A percentile compares a stretch with the other conserved stretches of the same genome.
These are phyloP conservation scores for Eunapius fragilis DNA, from an alignment of 37 sponge, comb jelly and placozoan species.

Conservation along the genomic window DNA sequence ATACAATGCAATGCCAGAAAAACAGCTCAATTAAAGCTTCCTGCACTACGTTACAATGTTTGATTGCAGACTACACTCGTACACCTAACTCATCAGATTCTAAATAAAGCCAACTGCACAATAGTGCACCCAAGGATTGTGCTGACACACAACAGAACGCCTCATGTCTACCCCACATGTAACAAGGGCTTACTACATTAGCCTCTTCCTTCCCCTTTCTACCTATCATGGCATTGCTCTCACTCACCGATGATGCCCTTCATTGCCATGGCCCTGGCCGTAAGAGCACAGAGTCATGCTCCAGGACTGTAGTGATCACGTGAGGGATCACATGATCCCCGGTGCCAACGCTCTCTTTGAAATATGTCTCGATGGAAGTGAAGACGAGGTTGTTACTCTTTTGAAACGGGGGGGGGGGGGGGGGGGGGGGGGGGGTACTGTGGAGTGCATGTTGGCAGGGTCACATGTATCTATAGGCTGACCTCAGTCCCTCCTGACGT, in stretches of 20 bases:
- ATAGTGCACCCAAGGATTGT: too few relatives aligned
- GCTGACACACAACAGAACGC: too few relatives aligned
- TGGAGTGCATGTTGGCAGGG: background rate
- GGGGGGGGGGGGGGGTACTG: background rate
- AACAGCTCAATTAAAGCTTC: too few relatives aligned
- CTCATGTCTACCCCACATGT: background rate
- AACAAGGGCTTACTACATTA: background rate
- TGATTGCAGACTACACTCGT: too few relatives aligned
- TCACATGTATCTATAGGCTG: background rate
- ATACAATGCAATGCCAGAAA: too few relatives aligned
- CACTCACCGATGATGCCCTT: slow-evolving; percentile 57
- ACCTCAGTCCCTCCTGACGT: slow-evolving; percentile 92
- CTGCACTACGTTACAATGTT: too few relatives aligned
- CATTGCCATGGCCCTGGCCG: slow-evolving; percentile 36
- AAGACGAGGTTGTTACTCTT: slow-evolving; percentile 70
- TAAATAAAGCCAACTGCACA: too few relatives aligned
- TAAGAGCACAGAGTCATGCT: slow-evolving; percentile 79
- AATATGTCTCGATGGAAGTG: slow-evolving; percentile 19
- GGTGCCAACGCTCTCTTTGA: background rate
- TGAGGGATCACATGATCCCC: slow-evolving; percentile 46
- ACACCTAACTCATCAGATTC: too few relatives aligned
- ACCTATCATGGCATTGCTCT: too few relatives aligned
- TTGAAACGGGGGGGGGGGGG: too few relatives aligned
- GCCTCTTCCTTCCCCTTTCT: background rate
- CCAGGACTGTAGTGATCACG: slow-evolving; percentile 73